Conservation (phyloP, 2,888 invertebrate genomes). For the Pelosia muscerda region DNA sequence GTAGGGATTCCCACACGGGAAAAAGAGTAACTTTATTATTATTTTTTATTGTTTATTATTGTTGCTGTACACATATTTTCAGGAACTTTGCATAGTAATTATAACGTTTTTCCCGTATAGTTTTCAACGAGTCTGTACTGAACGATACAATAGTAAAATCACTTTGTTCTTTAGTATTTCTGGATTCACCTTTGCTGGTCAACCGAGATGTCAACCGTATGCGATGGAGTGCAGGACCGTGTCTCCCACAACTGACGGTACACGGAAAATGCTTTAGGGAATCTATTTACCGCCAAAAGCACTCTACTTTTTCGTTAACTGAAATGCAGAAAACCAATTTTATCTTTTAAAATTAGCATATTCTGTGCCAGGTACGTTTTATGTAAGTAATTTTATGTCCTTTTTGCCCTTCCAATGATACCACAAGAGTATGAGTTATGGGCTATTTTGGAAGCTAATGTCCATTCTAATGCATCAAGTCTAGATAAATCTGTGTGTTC, state of each 20-base stretch:
- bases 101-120: too few species aligned
- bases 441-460: background rate
- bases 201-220: conserved; percentile 44
- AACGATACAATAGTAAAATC: conserved; percentile 13
- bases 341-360: conserved; percentile 52
- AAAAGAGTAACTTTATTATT: too few species aligned
- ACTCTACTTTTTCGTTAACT: conserved; percentile 66
- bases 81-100: background rate
- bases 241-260: conserved; percentile 62
- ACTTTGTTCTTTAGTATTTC: conserved; percentile 19
- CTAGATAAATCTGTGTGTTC: background rate
- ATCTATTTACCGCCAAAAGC: conserved; percentile 77
- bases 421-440: background rate
- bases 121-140: background rate
- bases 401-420: background rate
- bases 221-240: conserved; percentile 34
- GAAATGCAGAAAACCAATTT: conserved; percentile 58
- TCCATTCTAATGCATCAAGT: too few species aligned
- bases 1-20: too few species aligned
- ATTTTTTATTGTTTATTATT: too few species aligned
- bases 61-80: background rate
- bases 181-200: conserved; percentile 44
- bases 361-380: conserved; percentile 30
- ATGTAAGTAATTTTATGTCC: conserved; percentile 16
- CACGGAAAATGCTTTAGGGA: conserved; percentile 82